Evolutionary conservation across 2,797 vertebrate species (phyloP).

Genomic region (Myripristis jacobus): DNA sequence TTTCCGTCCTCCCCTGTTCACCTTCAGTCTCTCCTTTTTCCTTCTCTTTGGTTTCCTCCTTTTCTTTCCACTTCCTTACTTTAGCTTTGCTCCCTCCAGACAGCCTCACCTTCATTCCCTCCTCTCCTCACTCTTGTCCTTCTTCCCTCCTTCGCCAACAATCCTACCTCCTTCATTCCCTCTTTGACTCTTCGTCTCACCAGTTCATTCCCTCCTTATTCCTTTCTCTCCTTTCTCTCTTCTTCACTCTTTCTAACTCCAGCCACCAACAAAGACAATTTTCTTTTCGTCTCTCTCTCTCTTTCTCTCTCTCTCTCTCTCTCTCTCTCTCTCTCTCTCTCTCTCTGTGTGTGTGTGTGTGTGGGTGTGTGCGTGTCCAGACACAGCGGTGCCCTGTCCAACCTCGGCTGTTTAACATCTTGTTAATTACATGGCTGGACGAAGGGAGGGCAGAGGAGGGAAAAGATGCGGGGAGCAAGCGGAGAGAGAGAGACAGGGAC

Average conservation of each 20-base stretch:
- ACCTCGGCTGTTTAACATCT: slow-evolving; percentile 72
- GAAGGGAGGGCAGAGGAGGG: slow-evolving; percentile 40
- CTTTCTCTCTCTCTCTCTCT: no score
- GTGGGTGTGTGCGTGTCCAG: slow-evolving; percentile 45
- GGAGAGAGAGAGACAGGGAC: slow-evolving; percentile 13
- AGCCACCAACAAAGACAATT: no score
- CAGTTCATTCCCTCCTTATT: slow-evolving; percentile 16
- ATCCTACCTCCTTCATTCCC: neutral
- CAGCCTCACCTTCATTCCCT: no score
- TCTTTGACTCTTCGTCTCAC: neutral
- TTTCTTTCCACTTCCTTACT: neutral
- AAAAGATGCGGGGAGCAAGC: slow-evolving; percentile 26
- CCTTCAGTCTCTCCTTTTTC: neutral
- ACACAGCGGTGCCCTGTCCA: slow-evolving; percentile 66
- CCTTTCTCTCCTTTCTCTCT: no score
- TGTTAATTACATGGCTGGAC: slow-evolving; percentile 67
- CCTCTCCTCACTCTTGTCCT: neutral
- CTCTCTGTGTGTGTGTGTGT: neutral
- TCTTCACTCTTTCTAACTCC: neutral
- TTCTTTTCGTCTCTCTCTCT: no score
- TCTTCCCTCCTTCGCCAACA: neutral
- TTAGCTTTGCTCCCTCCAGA: no score
- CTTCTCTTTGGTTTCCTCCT: neutral
- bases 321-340: no score
- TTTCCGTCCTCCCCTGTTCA: neutral